Base-by-base conservation (phyloP, 2,888 invertebrate genomes). In the Philaethria dido region DNA sequence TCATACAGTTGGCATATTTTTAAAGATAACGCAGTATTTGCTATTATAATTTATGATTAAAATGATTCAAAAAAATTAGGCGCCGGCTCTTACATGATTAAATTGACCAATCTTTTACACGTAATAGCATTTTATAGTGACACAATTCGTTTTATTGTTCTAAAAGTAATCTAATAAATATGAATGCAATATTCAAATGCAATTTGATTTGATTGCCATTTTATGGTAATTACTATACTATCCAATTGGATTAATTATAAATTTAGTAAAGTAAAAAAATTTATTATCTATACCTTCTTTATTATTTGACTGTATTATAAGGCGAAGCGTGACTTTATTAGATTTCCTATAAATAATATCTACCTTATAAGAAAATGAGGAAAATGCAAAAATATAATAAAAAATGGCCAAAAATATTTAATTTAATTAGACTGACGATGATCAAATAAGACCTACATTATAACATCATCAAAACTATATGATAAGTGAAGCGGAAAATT, bases 101-200 rank as follows among this genome's bases (percentile, higher is more conserved):
- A 71, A 72, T 72, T 69, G 71, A 70, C 70, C 72, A 73, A 72
- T 59, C 36, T 63, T 55, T 55, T 64, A 52, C 57, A 71, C 62
- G 64, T 66, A 66, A 69, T 59, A 60, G 45, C 70, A 63, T 59
- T 67, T 64, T 29, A n/a, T 65, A 65, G 48, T 59, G 54, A 68
- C 65, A 68, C 69, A 70, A 70, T 70, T 62, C 18, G 25, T 71
- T 68, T 60, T 67, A 29, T 11, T 50, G 1, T 16, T 1, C 29
- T 66, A 63, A 65, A 70, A 62, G 47, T 47, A 67, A 47, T 54
- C 60, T 52, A 68, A 47, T 33, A 14, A 18, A 33, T 29, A 11
- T 33, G 14, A 45, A 45, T 64, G 47, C 33, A 64, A 16, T 47
- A 22, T 22, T 5, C 47, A 44, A 42, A 29, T 48, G 55, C 9